Evolutionary conservation across 2,888 invertebrate species (phyloP).

Genomic region (Elegia similella): DNA sequence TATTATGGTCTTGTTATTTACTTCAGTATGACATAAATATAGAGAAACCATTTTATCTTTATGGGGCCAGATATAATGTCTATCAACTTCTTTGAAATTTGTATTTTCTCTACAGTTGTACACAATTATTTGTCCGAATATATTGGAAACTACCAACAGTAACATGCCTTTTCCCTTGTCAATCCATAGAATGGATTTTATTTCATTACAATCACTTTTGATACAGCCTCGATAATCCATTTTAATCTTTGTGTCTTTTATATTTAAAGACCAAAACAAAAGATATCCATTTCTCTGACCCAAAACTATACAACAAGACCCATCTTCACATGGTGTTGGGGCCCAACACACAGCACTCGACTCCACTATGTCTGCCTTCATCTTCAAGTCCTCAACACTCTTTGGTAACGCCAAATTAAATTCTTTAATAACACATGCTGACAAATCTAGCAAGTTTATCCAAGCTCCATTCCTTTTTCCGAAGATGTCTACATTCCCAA

Average conservation of each 20-base stretch:
- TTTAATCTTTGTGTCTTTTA: slow-evolving; percentile 25
- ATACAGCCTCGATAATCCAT: slow-evolving; percentile 35
- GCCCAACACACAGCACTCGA: slow-evolving; percentile 60
- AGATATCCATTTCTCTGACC: slow-evolving; percentile 58
- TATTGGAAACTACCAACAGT: slow-evolving; percentile 47
- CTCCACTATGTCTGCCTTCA: slow-evolving; percentile 43
- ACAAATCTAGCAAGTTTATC: slow-evolving; percentile 46
- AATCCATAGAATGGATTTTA: slow-evolving; percentile 51
- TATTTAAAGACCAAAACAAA: slow-evolving; percentile 52
- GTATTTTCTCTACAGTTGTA: slow-evolving; percentile 40
- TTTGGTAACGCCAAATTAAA: slow-evolving; percentile 29
- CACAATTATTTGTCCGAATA: slow-evolving; percentile 47
- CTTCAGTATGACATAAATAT: slow-evolving; percentile 36
- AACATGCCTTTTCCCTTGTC: slow-evolving; percentile 34
- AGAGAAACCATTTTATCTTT: slow-evolving; percentile 58
- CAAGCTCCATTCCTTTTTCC: slow-evolving; percentile 37
- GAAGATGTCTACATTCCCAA: slow-evolving; percentile 58
- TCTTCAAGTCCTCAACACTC: slow-evolving; percentile 42
- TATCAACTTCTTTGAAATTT: slow-evolving; percentile 31
- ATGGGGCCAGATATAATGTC: slow-evolving; percentile 46
- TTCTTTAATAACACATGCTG: slow-evolving; percentile 36
- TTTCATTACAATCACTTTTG: slow-evolving; percentile 39
- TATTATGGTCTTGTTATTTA: slow-evolving; percentile 44
- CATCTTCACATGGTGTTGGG: slow-evolving; percentile 35
- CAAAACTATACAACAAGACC: slow-evolving; percentile 55